Evolutionary conservation across 2,797 vertebrate genomes (phyloP).

Genomic region (Phoebastria nigripes): DNA sequence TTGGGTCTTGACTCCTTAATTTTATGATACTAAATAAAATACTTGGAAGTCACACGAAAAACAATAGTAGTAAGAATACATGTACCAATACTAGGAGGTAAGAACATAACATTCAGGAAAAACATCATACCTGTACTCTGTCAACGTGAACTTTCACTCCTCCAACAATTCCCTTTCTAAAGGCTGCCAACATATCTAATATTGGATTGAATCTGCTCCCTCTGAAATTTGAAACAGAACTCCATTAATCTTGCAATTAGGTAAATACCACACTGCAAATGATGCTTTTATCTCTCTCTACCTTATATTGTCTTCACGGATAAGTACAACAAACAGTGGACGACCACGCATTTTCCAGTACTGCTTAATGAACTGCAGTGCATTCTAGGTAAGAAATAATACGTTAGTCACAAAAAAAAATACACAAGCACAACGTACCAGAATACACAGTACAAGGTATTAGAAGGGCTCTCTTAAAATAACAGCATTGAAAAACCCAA

Average conservation of each 20-base stretch:
- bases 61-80: not conserved
- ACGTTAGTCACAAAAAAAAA: not conserved
- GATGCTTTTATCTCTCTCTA: slow-evolving; percentile 40
- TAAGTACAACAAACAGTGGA: slow-evolving; percentile 93
- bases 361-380: slow-evolving; percentile 97
- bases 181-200: slow-evolving; percentile 94
- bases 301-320: slow-evolving; percentile 98
- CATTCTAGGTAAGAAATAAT: slow-evolving; percentile 78
- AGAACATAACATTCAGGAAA: not conserved
- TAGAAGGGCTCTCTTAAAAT: not conserved
- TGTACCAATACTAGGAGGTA: not conserved
- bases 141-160: slow-evolving; percentile 97
- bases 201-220: slow-evolving; percentile 96
- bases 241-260: not conserved
- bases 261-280: not conserved
- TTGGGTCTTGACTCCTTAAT: not conserved
- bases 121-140: slow-evolving; percentile 87
- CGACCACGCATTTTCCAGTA: slow-evolving; percentile 97
- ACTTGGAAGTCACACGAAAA: not conserved
- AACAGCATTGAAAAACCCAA: not conserved
- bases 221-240: slow-evolving; percentile 70
- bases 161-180: slow-evolving; percentile 91
- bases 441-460: not conserved
- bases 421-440: not conserved
- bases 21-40: not conserved